phyloP scores from a whole-genome alignment of 2,888 invertebrate genomes.

The Kryphioiulus occultus region DNA sequence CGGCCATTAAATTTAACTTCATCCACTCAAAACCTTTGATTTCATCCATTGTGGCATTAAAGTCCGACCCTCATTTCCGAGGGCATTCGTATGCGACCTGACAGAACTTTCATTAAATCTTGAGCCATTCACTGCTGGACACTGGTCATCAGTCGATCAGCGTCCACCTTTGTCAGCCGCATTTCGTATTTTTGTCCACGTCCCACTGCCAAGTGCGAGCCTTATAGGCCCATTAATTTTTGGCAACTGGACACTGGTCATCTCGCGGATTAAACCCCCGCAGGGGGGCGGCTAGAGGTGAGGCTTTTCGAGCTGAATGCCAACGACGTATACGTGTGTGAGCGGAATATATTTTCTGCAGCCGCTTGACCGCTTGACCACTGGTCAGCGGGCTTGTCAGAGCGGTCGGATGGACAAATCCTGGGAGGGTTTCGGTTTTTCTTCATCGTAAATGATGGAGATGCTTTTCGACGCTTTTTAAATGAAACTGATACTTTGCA shows the following conservation, averaged over 20 bases:
- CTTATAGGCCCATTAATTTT: background rate
- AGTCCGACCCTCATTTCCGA: background rate
- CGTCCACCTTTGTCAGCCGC: background rate
- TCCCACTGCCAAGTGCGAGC: background rate
- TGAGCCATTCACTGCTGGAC: background rate
- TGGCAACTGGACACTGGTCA: slow-evolving; percentile 5
- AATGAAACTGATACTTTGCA: background rate
- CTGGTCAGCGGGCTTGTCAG: background rate
- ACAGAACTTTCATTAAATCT: background rate
- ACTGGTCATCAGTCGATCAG: background rate
- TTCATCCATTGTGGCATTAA: background rate
- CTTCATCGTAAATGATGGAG: background rate
- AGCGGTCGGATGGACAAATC: background rate
- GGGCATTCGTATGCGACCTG: background rate
- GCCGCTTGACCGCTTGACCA: background rate
- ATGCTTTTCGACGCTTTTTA: background rate
- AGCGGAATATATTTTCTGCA: background rate
- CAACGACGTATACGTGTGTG: background rate
- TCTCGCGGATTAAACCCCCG: background rate
- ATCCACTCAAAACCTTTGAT: background rate
- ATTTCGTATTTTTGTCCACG: background rate
- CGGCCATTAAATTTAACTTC: background rate
- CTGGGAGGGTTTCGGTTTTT: background rate
- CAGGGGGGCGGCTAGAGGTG: background rate
- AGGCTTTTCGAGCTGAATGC: background rate